Evolutionary conservation across 2,113 vertebrate genomes (phyloP).

Genomic region (Mirza zaza): DNA sequence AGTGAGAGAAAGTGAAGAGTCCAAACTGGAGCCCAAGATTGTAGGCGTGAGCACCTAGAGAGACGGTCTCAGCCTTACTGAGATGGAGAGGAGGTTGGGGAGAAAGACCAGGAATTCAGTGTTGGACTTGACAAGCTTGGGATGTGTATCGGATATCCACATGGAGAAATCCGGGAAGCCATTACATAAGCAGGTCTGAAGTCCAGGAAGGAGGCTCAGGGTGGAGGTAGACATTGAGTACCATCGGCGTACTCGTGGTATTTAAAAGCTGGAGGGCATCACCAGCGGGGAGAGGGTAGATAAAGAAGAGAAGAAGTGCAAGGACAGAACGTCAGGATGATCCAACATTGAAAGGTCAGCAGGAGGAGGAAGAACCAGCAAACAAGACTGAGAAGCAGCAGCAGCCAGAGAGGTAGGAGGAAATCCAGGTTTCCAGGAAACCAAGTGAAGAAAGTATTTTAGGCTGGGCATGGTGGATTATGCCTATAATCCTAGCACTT

Average conservation of each 20-base stretch:
- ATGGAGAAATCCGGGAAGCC: not conserved
- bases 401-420: not conserved
- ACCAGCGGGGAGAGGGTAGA: not conserved
- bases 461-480: no score
- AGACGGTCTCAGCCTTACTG: not conserved
- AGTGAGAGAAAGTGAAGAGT: not conserved
- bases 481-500: no score
- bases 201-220: not conserved
- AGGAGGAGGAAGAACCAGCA: not conserved
- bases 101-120: not conserved
- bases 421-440: not conserved
- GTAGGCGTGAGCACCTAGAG: not conserved
- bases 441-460: not conserved
- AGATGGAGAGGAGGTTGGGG: not conserved
- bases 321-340: not conserved
- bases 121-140: not conserved
- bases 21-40: not conserved
- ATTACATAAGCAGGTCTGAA: no score
- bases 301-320: not conserved
- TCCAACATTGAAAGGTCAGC: not conserved
- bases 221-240: not conserved
- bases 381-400: not conserved
- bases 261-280: not conserved
- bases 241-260: not conserved
- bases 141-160: not conserved